A percentile compares a stretch with the other conserved stretches of the same genome.
Conservation (phyloP, 2,888 invertebrate genomes). For the Rhamphomyia laevipes region DNA sequence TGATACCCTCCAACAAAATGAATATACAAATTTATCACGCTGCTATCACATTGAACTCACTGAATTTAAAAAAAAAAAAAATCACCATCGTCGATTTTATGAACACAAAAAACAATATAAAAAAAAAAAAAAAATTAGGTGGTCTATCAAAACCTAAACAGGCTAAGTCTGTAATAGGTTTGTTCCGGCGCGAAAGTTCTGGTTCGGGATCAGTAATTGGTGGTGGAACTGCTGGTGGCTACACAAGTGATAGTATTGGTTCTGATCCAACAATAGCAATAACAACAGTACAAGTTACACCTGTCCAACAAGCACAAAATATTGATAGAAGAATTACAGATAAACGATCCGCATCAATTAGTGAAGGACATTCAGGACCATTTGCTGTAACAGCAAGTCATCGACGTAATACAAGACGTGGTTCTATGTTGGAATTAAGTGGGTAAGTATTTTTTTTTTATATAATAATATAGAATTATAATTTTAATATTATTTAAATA, state of each 20-base stretch:
- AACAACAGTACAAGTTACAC: constrained; percentile 36
- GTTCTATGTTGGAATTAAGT: constrained; percentile 72
- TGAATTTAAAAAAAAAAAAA: constrained; percentile 2
- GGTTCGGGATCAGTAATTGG: constrained; percentile 50
- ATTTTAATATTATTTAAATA: constrained; percentile 7
- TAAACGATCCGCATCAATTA: constrained; percentile 30
- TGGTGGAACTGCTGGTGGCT: constrained; percentile 38
- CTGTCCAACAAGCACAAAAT: constrained; percentile 36
- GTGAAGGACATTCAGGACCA: constrained; percentile 44
- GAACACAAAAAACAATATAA: constrained; percentile 3
- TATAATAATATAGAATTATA: constrained; percentile 10
- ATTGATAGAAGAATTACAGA: constrained; percentile 23
- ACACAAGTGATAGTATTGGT: constrained; percentile 38
- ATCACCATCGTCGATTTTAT: constrained; percentile 4
- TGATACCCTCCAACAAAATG: too few species aligned
- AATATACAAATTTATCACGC: too few species aligned
- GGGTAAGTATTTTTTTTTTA: constrained; percentile 44
- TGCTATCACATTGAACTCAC: too few species aligned
- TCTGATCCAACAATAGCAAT: constrained; percentile 40
- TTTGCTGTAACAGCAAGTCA: constrained; percentile 55
- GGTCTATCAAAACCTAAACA: constrained; percentile 78
- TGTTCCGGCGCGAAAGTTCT: constrained; percentile 73
- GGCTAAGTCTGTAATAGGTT: constrained; percentile 78
- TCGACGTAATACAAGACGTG: constrained; percentile 57
- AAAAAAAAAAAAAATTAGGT: constrained; percentile 40